These are phyloP conservation scores for Acanthornis magna DNA, from an alignment of 2,797 vertebrate species.

Conservation along the genomic window DNA sequence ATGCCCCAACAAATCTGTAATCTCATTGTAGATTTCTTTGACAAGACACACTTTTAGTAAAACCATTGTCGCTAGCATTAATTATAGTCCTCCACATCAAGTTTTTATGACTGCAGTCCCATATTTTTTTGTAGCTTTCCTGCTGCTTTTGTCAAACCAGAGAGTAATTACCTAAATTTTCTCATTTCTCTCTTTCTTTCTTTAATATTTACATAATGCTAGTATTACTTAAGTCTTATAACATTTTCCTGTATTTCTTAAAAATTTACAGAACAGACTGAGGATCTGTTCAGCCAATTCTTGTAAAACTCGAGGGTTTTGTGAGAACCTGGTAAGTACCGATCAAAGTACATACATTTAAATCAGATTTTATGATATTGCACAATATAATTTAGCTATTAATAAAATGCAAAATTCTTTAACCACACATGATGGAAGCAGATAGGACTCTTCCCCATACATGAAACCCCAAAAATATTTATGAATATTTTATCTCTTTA, in stretches of 20 bases:
- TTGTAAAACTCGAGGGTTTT: background rate
- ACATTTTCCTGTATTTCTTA: background rate
- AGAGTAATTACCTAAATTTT: background rate
- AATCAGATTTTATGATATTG: background rate
- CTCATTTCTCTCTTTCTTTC: background rate
- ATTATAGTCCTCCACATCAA: background rate
- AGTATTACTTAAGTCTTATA: background rate
- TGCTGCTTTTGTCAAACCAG: background rate
- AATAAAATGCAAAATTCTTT: background rate
- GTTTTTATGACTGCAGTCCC: background rate
- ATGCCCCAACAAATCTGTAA: background rate
- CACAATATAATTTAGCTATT: background rate
- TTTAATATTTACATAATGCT: background rate
- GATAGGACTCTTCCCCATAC: background rate
- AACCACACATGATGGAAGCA: background rate
- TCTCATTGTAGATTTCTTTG: background rate
- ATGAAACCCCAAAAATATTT: background rate
- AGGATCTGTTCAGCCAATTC: background rate
- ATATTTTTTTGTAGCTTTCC: background rate
- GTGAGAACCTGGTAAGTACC: background rate
- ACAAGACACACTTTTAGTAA: background rate
- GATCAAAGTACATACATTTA: background rate
- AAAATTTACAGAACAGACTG: background rate
- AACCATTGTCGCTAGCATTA: background rate
- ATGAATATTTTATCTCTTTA: background rate